Base-by-base conservation (phyloP, 2,888 invertebrate genomes). In the Pegoplata infirma region DNA sequence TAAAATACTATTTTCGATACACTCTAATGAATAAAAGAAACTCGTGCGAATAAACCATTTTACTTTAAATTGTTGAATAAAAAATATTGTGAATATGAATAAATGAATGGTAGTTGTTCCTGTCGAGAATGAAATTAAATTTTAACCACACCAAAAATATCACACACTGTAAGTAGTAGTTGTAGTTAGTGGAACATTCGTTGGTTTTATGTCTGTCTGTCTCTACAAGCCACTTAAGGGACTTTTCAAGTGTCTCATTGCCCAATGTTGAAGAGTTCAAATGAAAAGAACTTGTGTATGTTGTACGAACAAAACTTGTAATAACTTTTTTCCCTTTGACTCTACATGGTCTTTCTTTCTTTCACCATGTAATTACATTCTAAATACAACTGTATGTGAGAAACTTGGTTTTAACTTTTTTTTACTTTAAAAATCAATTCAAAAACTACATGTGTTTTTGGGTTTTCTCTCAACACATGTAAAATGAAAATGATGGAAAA, bases 241-340 rank as follows among this genome's bases (percentile, higher is more conserved):
- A 63, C 61, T 47, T 63, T 17, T 63, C 61, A 63, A 63, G 61
- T 63, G 49, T 61, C 61, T 63, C 61, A 63, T 61, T 61, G 61
- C 46, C 46, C 46, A 63, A 63, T 49, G 47, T 63, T 47, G 47
- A 63, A 63, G 47, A 49, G 61, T 19, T 47, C n/a, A 32, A 63
- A 63, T 19, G 25, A 47, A 47, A 46, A 40, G 47, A 61, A 47
- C 23, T 59, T 46, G 5, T 49, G 21, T 21, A 19, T 51, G 51
- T 53, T 53, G n/a, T 14, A 21, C 44, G 23, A 44, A 44, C 5
- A 58, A 40, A 40, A 58, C 58, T 58, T 44, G 40, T 58, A 44
- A 44, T 44, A 58, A 23, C 44, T 44, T 40, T 21, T 28, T 21
- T 40, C 12, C 21, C 36, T 56, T 56, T 36, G 55, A 53, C 28